These are phyloP conservation scores for Pachyrhynchus sulphureomaculatus DNA, from an alignment of 1,140 invertebrate genomes.

Conservation along the genomic window DNA sequence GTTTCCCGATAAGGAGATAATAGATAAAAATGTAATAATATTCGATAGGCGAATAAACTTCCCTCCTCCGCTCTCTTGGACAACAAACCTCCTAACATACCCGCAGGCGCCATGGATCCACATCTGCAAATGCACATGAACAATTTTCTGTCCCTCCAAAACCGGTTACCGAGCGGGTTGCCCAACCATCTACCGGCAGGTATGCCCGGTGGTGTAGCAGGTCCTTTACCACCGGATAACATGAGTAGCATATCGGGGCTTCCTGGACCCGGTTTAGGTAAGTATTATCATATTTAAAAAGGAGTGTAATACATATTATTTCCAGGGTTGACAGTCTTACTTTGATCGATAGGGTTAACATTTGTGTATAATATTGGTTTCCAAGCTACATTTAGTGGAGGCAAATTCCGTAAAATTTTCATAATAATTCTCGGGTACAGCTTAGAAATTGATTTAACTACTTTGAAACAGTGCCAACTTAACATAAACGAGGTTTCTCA, in stretches of 20 bases:
- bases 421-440: too few relatives aligned
- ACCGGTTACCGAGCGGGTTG: conserved; percentile 47
- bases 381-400: too few relatives aligned
- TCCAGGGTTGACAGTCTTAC: too few relatives aligned
- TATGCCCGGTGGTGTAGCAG: conserved; percentile 19
- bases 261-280: conserved; percentile 10
- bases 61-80: conserved; percentile 45
- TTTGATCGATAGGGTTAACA: neutral
- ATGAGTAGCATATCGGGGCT: conserved; percentile 32
- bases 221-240: conserved; percentile 30
- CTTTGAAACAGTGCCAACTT: too few relatives aligned
- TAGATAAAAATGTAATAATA: too few relatives aligned
- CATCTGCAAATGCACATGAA: conserved; percentile 57
- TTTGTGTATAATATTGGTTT: too few relatives aligned
- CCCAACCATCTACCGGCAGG: conserved; percentile 25
- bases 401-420: too few relatives aligned
- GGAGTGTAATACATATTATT: too few relatives aligned
- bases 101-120: conserved; percentile 52
- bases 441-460: too few relatives aligned
- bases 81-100: conserved; percentile 47
- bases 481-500: too few relatives aligned
- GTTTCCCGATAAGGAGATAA: too few relatives aligned
- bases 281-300: too few relatives aligned
- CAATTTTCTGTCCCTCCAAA: conserved; percentile 53
- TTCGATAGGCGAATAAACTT: conserved; percentile 54